Evolutionary conservation across 1,140 invertebrate species (phyloP).

Genomic region (Cotesia glomerata): DNA sequence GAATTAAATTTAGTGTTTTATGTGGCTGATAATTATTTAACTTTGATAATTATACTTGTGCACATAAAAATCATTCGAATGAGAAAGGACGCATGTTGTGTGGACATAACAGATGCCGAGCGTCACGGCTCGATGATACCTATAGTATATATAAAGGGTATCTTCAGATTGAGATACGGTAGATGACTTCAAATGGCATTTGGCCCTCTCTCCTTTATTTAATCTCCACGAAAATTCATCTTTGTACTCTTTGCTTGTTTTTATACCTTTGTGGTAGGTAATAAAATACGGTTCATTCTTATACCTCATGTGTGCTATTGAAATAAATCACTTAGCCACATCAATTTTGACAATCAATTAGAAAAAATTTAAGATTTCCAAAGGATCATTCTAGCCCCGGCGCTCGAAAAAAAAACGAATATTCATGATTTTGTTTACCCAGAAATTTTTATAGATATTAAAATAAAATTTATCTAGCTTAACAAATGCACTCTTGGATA

Average conservation of each 20-base stretch:
- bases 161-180: constrained; percentile 57
- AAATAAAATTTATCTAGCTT: too few species aligned
- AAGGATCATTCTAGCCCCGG: too few species aligned
- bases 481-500: too few species aligned
- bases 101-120: constrained; percentile 57
- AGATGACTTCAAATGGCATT: constrained; percentile 53
- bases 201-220: constrained; percentile 25
- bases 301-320: too few species aligned
- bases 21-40: background rate
- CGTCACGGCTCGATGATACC: constrained; percentile 61
- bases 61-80: background rate
- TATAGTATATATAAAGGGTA: constrained; percentile 51
- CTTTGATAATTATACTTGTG: background rate
- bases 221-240: constrained; percentile 9
- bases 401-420: too few species aligned
- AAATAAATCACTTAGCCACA: too few species aligned
- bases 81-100: background rate
- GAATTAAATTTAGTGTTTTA: too few species aligned
- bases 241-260: background rate
- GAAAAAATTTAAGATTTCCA: too few species aligned
- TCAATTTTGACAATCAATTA: too few species aligned
- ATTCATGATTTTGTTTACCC: too few species aligned
- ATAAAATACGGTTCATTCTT: too few species aligned
- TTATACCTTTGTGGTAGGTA: background rate
- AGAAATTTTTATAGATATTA: too few species aligned